Base-by-base conservation (phyloP, 2,888 invertebrate genomes). In the Drosophila kanekoi region DNA sequence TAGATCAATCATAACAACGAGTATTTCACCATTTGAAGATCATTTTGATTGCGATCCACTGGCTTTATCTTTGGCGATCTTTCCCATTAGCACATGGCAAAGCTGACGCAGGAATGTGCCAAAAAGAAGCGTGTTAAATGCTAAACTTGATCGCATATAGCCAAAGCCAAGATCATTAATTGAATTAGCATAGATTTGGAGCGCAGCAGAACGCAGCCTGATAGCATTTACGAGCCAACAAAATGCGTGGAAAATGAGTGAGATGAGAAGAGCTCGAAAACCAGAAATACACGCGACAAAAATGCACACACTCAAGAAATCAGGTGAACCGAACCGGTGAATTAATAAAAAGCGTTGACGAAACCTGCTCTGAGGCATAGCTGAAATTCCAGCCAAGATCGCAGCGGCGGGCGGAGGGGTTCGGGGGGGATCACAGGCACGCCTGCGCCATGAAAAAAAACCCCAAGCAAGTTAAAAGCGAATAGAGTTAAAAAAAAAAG, bases 281-380 rank as follows among this genome's bases (percentile, higher is more conserved):
- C 77, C 80, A 82, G 83, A 80, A 83, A 86, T 65, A 88, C 84
- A 83, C 84, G 82, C 87, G 82, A 83, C 89, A 83, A 74, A 82
- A 87, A 77, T 88, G 89, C 89, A 88, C 72, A 81, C 28, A 68
- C 75, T 71, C 63, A 69, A 81, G 79, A 72, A 62, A 70, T 83
- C 82, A 80, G 89, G 87, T 88, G 89, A 77, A 83, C 69, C 72
- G 83, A 83, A 83, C 84, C 87, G 87, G 89, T 83, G 89, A 88
- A 83, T 84, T 81, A 68, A 83, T 70, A 77, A 52, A 76, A 71
- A 61, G 62, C 70, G 73, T 86, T 73, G 81, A 81, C 84, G 72
- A 86, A 83, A 83, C 82, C 82, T 88, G 82, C 84, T 83, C 72
- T 64, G 40, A 61, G 62, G 75, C 84, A 83, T 83, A 77, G 78